Conservation (phyloP, 2,888 invertebrate genomes). For the Tigriopus californicus region DNA sequence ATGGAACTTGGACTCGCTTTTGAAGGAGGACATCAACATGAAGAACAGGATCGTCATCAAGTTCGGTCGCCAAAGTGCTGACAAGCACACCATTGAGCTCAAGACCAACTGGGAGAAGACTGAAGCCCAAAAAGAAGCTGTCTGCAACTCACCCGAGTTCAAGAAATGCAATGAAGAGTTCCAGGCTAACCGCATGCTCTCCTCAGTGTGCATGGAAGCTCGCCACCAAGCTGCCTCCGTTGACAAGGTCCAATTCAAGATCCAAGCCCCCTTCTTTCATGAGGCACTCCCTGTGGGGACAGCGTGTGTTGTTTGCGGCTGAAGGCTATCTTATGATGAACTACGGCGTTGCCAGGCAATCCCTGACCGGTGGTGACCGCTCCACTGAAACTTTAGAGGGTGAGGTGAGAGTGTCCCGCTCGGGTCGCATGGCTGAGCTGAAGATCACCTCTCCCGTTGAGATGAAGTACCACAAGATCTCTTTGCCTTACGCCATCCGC, state of each 20-base stretch:
- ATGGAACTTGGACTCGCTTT: conserved; percentile 3
- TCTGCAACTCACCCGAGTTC: conserved; percentile 8
- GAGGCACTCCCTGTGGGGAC: background rate
- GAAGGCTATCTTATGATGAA: no score
- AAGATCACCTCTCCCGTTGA: no score
- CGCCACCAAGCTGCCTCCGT: conserved; percentile 10
- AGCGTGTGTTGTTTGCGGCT: no score
- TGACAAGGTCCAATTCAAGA: background rate
- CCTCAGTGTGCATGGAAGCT: conserved; percentile 3
- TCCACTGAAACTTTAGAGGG: no score
- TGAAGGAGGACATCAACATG: conserved; percentile 1
- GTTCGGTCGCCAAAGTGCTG: background rate
- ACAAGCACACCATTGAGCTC: background rate
- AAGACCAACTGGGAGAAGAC: background rate
- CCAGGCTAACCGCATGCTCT: background rate
- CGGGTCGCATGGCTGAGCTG: no score
- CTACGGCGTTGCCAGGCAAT: no score
- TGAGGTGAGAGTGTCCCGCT: no score
- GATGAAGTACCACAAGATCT: background rate
- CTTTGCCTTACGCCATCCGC: background rate
- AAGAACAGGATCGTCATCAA: background rate
- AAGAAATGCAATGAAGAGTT: conserved; percentile 2
- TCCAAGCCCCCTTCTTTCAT: background rate
- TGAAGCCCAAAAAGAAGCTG: conserved; percentile 1
- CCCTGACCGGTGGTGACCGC: no score